Percentiles rank a stretch among this genome's conserved stretches.
These are phyloP conservation scores for Icerya purchasi DNA, from an alignment of 2,888 invertebrate species.

Conservation along the genomic window DNA sequence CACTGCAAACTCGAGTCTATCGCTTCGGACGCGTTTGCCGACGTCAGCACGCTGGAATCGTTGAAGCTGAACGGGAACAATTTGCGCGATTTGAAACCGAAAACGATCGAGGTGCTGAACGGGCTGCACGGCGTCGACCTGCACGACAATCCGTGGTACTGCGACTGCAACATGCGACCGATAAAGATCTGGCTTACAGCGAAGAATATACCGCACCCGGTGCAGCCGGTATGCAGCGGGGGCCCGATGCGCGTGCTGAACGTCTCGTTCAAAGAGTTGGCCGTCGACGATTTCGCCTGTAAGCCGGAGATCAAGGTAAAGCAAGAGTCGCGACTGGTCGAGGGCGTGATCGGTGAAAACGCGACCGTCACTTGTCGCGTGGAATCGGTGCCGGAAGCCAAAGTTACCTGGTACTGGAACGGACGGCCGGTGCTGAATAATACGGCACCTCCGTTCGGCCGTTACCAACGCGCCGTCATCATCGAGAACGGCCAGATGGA, in stretches of 20 bases:
- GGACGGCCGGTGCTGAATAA: conserved; percentile 55
- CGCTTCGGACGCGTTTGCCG: conserved; percentile 53
- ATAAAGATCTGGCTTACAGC: conserved; percentile 56
- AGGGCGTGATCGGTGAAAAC: conserved; percentile 61
- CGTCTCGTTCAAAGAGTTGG: conserved; percentile 42
- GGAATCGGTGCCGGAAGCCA: conserved; percentile 57
- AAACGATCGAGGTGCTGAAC: conserved; percentile 46
- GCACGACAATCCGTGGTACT: conserved; percentile 72
- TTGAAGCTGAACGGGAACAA: conserved; percentile 64
- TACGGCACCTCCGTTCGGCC: conserved; percentile 40
- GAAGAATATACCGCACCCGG: conserved; percentile 53
- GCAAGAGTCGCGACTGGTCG: conserved; percentile 50
- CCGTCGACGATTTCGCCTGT: conserved; percentile 54
- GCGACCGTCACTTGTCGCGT: conserved; percentile 63
- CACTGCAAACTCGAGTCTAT: conserved; percentile 59
- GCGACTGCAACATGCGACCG: conserved; percentile 60
- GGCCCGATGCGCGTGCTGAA: conserved; percentile 44
- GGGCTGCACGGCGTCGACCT: conserved; percentile 59
- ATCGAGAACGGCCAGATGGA: conserved; percentile 43
- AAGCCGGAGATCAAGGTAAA: conserved; percentile 53
- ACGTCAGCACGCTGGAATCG: conserved; percentile 49
- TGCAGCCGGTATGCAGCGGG: conserved; percentile 55
- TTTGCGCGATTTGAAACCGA: conserved; percentile 50
- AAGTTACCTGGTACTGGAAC: conserved; percentile 71
- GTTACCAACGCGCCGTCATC: conserved; percentile 52